Conservation (phyloP, 2,113 vertebrate species). For the Siniperca chuatsi region DNA sequence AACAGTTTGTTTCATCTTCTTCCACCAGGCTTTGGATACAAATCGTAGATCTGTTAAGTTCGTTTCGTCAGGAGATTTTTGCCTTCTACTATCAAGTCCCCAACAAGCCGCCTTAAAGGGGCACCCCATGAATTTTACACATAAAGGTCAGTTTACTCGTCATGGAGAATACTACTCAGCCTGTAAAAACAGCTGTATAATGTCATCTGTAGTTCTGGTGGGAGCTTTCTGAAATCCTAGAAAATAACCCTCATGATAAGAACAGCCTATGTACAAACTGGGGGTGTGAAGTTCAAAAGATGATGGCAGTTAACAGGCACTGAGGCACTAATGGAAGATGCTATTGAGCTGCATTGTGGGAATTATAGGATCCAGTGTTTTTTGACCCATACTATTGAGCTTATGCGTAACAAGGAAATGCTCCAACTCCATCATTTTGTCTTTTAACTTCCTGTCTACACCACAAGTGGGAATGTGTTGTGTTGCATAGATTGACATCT, state of each 20-base stretch:
- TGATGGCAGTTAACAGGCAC: background rate
- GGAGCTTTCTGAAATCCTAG: background rate
- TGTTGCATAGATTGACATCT: background rate
- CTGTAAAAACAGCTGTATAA: constrained; percentile 25
- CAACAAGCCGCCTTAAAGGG: constrained; percentile 20
- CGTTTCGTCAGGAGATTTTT: background rate
- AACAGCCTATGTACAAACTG: background rate
- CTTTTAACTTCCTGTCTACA: background rate
- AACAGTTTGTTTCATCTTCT: constrained; percentile 56
- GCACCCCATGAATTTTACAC: constrained; percentile 17
- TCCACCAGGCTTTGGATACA: constrained; percentile 42
- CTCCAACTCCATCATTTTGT: background rate
- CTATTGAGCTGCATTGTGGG: background rate
- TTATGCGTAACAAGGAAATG: background rate
- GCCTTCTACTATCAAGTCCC: constrained; percentile 16
- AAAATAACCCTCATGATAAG: background rate
- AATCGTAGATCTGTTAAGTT: background rate
- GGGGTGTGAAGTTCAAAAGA: background rate
- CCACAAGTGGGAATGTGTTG: background rate
- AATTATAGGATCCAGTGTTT: background rate
- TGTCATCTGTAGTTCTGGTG: constrained; percentile 5
- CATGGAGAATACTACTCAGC: background rate
- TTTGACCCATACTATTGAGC: background rate
- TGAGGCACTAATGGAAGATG: background rate
- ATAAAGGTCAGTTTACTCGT: constrained; percentile 26